A percentile compares a stretch with the other conserved stretches of the same genome.
phyloP scores from a whole-genome alignment of 2,113 vertebrate genomes.

The Chlorodrepanis virens region DNA sequence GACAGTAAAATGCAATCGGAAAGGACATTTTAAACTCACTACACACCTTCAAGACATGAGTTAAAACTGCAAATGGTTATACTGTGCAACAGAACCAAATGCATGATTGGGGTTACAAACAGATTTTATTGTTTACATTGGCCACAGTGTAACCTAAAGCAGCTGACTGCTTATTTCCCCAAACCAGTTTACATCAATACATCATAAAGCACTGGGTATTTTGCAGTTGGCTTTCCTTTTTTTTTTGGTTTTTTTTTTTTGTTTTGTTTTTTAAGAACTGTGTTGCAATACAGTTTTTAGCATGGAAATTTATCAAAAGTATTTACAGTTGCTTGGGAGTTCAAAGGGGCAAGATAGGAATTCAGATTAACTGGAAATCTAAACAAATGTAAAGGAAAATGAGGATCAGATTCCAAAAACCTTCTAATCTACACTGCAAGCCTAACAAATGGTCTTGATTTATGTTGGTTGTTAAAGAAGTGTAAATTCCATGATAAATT shows the following conservation, averaged over 20 bases:
- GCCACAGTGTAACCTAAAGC: background rate
- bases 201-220: background rate
- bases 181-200: background rate
- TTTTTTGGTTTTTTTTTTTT: background rate
- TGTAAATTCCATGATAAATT: conserved; percentile 55
- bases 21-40: background rate
- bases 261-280: background rate
- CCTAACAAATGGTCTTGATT: conserved; percentile 51
- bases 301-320: conserved; percentile 23
- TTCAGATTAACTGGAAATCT: conserved; percentile 57
- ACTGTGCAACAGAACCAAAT: background rate
- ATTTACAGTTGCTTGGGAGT: conserved; percentile 47
- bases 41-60: background rate
- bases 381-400: conserved; percentile 47
- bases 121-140: background rate
- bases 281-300: conserved; percentile 54
- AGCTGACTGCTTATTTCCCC: background rate
- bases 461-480: conserved; percentile 41
- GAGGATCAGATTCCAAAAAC: conserved; percentile 12
- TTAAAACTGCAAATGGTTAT: background rate
- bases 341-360: conserved; percentile 56
- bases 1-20: background rate
- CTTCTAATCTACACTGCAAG: background rate
- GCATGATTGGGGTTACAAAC: background rate
- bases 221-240: background rate